Base-by-base conservation (phyloP, 2,113 vertebrate genomes). In the Otus sunia region DNA sequence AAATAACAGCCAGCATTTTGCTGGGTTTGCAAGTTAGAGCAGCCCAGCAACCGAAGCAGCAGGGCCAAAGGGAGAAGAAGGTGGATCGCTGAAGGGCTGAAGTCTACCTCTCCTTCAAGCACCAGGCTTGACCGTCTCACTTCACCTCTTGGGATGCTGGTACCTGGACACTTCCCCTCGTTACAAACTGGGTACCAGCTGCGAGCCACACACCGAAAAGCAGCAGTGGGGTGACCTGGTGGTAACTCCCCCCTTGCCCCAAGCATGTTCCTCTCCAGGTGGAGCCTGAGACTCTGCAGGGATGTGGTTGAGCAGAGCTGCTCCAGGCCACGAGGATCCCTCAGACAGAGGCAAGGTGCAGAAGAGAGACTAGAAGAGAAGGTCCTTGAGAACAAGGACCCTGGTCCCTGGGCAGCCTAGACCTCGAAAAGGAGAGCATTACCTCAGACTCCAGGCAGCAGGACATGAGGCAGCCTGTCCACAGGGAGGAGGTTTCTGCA, bases 121-220 rank as follows among this genome's bases (percentile, higher is more conserved):
- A 18, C 15, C n/a, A 15, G 36, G 22, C n/a, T 32, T 10, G 23
- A 72, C 23, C 3, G 18, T 15, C n/a, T 76, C 45, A 12, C 18
- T 36, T 60, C 41, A 73, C 8, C 63, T 67, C 75, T 16, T 30
- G 10, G 12, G 10, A 14, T 63, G 55, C 32, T 59, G 56, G 29
- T n/a, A 55, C 53, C 49, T 22, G 13, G 17, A 68, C 60, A 39
- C 22, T 41, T 75, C 26, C 25, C 56, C n/a, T 43, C 2, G 3
- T 64, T 66, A 50, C 22, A 39, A 78, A 29, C 62, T 5, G 2
- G 32, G 39, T 3, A 3, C 43, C 56, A 75, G 60, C 63, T 76
- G 58, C 1, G 0, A 17, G 22, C 12, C 30, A 14, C 18, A 45
- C 0, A 0, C 30, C 2, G 0, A 73, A 76, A 73, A 60, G 56